Conservation (phyloP, 1,140 invertebrate genomes). For the Plutomurus gul region DNA sequence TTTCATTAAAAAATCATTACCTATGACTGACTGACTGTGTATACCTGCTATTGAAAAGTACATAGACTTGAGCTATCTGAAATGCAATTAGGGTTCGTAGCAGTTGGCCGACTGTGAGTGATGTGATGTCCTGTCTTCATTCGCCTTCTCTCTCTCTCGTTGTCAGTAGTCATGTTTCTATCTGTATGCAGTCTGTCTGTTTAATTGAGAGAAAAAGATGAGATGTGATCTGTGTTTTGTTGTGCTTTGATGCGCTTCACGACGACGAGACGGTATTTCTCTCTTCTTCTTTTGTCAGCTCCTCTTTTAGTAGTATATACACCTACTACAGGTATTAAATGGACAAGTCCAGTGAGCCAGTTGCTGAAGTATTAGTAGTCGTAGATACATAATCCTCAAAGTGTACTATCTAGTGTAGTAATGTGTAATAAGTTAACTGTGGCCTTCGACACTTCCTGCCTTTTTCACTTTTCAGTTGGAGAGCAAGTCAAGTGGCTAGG, state of each 20-base stretch:
- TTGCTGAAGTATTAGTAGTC: neutral
- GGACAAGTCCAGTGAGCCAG: neutral
- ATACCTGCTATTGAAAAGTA: too few species aligned
- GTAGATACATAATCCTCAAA: too few species aligned
- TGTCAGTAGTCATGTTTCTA: neutral
- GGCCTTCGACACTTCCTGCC: conserved; percentile 26
- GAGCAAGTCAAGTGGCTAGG: conserved; percentile 9
- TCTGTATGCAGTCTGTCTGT: too few species aligned
- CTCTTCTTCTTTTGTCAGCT: too few species aligned
- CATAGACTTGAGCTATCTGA: too few species aligned
- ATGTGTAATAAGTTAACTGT: conserved; percentile 5
- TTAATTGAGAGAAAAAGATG: neutral
- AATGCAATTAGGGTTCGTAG: too few species aligned
- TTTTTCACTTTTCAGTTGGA: neutral
- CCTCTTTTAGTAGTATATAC: too few species aligned
- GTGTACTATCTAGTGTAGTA: neutral
- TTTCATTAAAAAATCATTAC: too few species aligned
- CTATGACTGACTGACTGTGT: too few species aligned
- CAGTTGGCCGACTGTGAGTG: too few species aligned
- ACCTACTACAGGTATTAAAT: neutral
- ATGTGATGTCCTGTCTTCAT: too few species aligned
- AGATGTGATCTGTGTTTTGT: neutral
- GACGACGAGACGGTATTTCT: neutral
- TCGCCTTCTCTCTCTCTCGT: too few species aligned
- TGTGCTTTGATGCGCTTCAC: neutral